A percentile compares a stretch with the other conserved stretches of the same genome.
These are phyloP conservation scores for Laticauda laticaudata DNA, from an alignment of 2,113 vertebrate species.

Conservation along the genomic window DNA sequence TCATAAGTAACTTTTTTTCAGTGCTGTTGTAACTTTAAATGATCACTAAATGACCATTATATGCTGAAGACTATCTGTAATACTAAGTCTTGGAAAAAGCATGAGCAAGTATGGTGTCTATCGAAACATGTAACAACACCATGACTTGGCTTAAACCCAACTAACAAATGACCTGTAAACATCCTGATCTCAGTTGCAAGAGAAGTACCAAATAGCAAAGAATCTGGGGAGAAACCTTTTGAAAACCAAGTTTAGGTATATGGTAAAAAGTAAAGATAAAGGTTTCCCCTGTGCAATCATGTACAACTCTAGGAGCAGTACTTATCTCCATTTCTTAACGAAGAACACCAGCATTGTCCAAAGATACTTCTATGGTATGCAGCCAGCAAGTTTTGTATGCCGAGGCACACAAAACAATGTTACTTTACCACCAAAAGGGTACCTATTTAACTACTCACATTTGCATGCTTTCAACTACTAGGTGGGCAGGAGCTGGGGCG, in stretches of 20 bases:
- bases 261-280: no score
- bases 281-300: no score
- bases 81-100: slow-evolving; percentile 18
- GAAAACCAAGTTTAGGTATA: background rate
- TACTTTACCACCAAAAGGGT: background rate
- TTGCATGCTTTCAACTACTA: background rate
- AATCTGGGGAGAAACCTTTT: slow-evolving; percentile 12
- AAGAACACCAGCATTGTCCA: no score
- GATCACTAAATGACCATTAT: background rate
- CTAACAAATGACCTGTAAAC: background rate
- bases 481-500: background rate
- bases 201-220: slow-evolving; percentile 4
- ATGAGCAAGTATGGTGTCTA: background rate
- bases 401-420: background rate
- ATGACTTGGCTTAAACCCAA: accelerated
- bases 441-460: background rate
- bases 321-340: no score
- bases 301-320: no score
- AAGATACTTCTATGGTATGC: background rate
- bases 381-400: background rate
- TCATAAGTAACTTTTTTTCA: background rate
- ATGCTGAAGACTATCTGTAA: background rate
- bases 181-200: background rate
- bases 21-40: background rate
- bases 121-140: accelerated